phyloP scores from a whole-genome alignment of 2,888 invertebrate genomes.

The Seira musarum region DNA sequence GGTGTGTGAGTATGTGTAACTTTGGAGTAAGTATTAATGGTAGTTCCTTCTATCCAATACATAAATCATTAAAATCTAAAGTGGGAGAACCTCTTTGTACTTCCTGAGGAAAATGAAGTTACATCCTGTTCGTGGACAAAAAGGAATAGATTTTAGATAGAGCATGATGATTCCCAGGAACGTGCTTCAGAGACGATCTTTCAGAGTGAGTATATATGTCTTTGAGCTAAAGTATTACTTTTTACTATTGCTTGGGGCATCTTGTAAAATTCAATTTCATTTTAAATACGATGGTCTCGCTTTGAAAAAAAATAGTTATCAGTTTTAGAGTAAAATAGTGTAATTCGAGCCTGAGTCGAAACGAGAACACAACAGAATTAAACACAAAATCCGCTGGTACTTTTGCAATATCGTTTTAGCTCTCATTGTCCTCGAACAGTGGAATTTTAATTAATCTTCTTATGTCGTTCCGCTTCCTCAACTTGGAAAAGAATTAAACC shows the following conservation, averaged over 20 bases:
- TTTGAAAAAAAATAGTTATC: too few species aligned
- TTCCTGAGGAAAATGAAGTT: constrained; percentile 45
- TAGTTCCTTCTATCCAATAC: not conserved
- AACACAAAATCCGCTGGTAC: constrained; percentile 62
- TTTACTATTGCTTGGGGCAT: too few species aligned
- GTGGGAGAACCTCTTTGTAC: constrained; percentile 11
- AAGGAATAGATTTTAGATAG: constrained; percentile 7
- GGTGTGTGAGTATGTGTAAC: not conserved
- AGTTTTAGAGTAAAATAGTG: too few species aligned
- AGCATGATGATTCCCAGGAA: not conserved
- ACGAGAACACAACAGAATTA: constrained; percentile 67
- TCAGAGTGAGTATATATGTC: too few species aligned
- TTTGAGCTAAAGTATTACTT: too few species aligned
- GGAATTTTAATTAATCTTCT: constrained; percentile 9
- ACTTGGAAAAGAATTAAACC: constrained; percentile 3
- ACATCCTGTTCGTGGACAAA: constrained; percentile 26
- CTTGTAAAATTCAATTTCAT: too few species aligned
- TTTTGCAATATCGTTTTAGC: constrained; percentile 23
- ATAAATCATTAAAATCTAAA: constrained; percentile 3
- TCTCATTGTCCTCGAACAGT: constrained; percentile 34
- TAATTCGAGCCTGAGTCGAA: constrained; percentile 73
- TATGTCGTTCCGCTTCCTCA: constrained; percentile 5
- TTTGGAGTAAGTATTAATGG: too few species aligned
- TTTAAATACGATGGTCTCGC: too few species aligned
- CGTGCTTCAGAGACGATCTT: too few species aligned